Evolutionary conservation across 2,797 vertebrate genomes (phyloP).

Genomic region (Poecilia velifera): DNA sequence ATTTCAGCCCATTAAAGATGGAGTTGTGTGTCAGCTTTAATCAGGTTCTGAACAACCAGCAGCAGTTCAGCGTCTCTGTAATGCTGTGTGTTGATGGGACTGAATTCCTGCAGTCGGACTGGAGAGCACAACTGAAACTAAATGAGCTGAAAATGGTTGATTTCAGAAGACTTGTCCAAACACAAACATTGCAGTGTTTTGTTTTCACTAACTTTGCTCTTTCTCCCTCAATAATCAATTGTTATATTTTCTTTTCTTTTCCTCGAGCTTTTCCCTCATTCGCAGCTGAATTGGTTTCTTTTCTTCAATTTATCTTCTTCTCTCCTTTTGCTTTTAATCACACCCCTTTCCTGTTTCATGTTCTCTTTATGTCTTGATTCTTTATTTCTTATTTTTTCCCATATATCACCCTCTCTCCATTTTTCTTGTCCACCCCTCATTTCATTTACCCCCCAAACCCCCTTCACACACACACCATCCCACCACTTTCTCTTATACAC

Average conservation of each 20-base stretch:
- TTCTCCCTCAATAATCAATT: constrained; percentile 7
- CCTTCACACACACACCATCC: not conserved
- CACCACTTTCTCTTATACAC: not conserved
- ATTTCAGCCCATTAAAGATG: not conserved
- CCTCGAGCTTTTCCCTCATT: not conserved
- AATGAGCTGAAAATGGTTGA: not conserved
- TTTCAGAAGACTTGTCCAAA: not conserved
- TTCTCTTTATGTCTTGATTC: constrained; percentile 40
- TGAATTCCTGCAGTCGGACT: not conserved
- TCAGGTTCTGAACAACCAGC: not conserved
- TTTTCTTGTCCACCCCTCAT: constrained; percentile 41
- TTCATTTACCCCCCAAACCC: constrained; percentile 33
- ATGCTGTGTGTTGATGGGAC: not conserved
- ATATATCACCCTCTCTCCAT: constrained; percentile 31
- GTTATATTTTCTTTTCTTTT: constrained; percentile 12
- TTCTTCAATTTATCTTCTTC: constrained; percentile 20
- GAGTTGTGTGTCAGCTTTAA: not conserved
- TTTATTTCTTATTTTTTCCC: constrained; percentile 52
- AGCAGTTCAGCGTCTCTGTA: not conserved
- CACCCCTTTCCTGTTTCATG: not conserved
- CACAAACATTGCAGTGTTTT: not conserved
- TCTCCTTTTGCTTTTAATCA: constrained; percentile 34
- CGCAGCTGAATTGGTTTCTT: not conserved
- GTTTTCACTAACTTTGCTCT: not conserved
- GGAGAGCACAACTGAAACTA: not conserved